Conservation (phyloP, 2,113 vertebrate species). For the Pipra filicauda region DNA sequence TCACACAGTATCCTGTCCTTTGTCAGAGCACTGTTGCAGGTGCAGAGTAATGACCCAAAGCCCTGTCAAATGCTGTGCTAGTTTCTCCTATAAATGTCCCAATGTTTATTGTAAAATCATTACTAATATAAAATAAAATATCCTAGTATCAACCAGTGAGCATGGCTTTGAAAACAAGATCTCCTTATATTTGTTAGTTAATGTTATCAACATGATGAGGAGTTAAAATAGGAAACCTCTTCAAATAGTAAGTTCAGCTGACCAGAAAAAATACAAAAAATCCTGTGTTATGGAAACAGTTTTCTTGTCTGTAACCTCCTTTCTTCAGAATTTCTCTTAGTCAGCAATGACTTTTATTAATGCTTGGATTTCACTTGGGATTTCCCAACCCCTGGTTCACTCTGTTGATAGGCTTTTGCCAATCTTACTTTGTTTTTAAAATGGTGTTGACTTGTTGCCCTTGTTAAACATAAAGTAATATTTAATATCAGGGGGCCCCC, state of each 20-base stretch:
- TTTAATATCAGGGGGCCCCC: background rate
- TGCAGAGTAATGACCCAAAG: background rate
- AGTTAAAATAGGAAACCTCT: background rate
- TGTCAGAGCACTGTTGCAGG: background rate
- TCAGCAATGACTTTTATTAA: background rate
- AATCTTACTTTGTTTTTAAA: background rate
- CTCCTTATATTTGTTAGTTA: background rate
- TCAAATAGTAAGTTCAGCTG: background rate
- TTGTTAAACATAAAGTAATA: background rate
- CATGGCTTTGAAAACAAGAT: background rate
- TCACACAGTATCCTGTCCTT: background rate
- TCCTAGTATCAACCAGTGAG: background rate
- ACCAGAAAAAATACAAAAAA: background rate
- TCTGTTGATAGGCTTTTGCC: background rate
- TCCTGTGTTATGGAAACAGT: background rate
- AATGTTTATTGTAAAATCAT: background rate
- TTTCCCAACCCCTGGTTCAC: background rate
- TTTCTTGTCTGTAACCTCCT: background rate
- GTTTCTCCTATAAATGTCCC: background rate
- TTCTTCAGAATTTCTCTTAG: background rate
- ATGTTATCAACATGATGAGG: accelerated
- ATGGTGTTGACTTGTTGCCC: background rate
- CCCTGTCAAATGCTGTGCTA: background rate
- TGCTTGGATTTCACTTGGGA: background rate
- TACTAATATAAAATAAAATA: background rate